phyloP scores from a whole-genome alignment of 2,797 vertebrate genomes.

The Ammospiza maritima region DNA sequence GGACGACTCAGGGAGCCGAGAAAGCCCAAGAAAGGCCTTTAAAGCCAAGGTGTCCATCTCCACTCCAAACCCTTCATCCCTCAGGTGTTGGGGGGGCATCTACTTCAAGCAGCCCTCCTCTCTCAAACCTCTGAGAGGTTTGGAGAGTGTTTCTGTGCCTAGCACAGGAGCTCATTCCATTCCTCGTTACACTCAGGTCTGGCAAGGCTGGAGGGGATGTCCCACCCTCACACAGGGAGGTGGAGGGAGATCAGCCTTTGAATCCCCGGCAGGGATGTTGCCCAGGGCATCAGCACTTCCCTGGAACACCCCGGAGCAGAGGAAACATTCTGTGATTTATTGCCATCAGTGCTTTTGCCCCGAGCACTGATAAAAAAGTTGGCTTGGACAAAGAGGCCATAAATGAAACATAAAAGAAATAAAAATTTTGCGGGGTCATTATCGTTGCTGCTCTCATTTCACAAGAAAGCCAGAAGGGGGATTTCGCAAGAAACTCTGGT shows the following conservation, averaged over 20 bases:
- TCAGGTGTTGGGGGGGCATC: not conserved
- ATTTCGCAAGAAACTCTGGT: not conserved
- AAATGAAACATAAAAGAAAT: not conserved
- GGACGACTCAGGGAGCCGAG: not conserved
- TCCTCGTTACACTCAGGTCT: not conserved
- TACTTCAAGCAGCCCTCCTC: not conserved
- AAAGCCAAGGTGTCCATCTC: not conserved
- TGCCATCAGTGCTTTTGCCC: not conserved
- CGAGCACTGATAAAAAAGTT: not conserved
- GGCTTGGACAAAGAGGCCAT: not conserved
- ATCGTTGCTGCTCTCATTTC: not conserved
- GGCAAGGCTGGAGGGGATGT: not conserved
- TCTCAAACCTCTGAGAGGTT: not conserved
- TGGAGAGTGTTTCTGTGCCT: not conserved
- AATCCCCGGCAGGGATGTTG: not conserved
- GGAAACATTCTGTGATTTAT: not conserved
- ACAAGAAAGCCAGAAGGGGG: not conserved
- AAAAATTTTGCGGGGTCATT: not conserved
- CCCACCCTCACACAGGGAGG: not conserved
- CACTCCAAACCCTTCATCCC: not conserved
- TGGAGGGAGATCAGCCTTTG: not conserved
- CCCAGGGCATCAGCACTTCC: not conserved
- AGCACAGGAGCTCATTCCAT: not conserved
- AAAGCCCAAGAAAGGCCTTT: not conserved
- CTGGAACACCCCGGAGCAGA: not conserved